These are phyloP conservation scores for Stenodema calcarata DNA, from an alignment of 2,888 invertebrate species.

Conservation along the genomic window DNA sequence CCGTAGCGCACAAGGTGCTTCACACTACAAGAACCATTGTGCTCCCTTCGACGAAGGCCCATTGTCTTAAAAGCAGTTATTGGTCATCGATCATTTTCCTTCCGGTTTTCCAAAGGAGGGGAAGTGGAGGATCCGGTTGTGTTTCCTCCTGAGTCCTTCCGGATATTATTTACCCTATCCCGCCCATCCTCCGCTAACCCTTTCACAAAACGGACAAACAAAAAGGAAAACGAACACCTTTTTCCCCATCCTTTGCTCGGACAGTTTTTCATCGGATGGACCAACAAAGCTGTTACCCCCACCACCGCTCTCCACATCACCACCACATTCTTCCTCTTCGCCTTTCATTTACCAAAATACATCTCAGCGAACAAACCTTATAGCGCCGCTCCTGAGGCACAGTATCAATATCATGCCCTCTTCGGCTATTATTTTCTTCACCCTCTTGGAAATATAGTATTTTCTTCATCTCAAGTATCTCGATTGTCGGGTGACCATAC, in stretches of 20 bases:
- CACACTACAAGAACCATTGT: conserved; percentile 11
- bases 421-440: neutral
- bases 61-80: conserved; percentile 39
- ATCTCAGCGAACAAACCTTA: too few relatives aligned
- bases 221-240: conserved; percentile 18
- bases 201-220: conserved; percentile 9
- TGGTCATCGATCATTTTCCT: conserved; percentile 37
- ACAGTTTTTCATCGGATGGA: neutral
- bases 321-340: neutral
- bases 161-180: conserved; percentile 21
- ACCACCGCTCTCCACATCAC: neutral
- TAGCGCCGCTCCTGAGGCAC: neutral
- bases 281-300: neutral
- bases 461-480: neutral
- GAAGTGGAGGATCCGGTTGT: neutral
- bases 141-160: neutral
- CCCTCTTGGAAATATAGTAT: neutral
- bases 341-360: neutral
- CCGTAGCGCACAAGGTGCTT: neutral
- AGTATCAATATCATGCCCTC: neutral
- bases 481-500: neutral
- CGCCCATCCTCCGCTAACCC: neutral
- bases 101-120: neutral
- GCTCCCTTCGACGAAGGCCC: neutral
- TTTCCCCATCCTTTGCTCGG: neutral